Evolutionary conservation across 2,797 vertebrate genomes (phyloP), one percentile per base, ranked within the genome.

Genomic region (Anguilla megastoma): DNA sequence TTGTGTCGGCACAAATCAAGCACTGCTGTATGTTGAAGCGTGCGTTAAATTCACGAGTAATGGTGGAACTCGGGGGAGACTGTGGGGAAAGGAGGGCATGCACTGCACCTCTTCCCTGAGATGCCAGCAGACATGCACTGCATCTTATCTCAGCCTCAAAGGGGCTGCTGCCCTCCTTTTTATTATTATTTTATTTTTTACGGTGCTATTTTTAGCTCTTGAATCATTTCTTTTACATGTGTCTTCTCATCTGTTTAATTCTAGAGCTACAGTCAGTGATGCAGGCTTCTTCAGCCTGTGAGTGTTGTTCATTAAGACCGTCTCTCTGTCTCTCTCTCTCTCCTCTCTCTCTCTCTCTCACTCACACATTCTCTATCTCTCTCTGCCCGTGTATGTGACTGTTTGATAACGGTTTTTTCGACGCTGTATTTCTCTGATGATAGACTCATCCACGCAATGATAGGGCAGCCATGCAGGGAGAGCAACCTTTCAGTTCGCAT

Each of bases 131-230:
- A 27, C n/a, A 30, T 16, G 27, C 27, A 18, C 54, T 66, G 36
- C 48, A 79, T 82, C 9, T 83, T 12, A 14, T 33, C 33, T 5
- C 36, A 48, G 16, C 27, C 60, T 18, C 33, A 41, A 10, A 0
- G 45, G 3, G 27, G 63, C 48, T 84, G 54, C 41, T 87, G 50
- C 36, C 48, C 36, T 87, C 54, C 2, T 9, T 82, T 60, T 33
- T 27, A 83, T 52, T 52, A 12, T 52, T 52, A 8, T 52, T 89
- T 86, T 16, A 50, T 24, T 21, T 86, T 24, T 85, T 74, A 76
- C 54, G 91, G 88, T 79, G 90, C 90, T 83, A 50, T 90, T 92
- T 89, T 85, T 84, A 54, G 71, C 89, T 82, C 87, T 52, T 90
- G 87, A 88, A 69, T 88, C 85, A 76, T 24, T 69, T 85, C 76